Evolutionary conservation across 2,797 vertebrate genomes (phyloP).

Genomic region (Gobio occitaniae): DNA sequence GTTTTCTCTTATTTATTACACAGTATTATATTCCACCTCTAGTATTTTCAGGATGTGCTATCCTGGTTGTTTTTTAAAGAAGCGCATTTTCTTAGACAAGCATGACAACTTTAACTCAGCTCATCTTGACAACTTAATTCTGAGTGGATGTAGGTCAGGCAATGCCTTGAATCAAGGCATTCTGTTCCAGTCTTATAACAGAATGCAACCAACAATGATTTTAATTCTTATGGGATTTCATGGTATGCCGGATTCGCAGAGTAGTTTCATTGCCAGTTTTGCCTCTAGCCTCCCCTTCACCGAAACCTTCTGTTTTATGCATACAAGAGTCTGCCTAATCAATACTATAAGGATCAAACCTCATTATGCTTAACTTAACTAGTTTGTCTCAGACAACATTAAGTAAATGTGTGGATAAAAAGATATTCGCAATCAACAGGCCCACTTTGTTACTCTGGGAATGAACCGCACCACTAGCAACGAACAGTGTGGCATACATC

Average conservation of each 20-base stretch:
- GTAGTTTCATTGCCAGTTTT: slow-evolving; percentile 1
- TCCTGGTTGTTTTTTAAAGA: not conserved
- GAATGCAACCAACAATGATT: not conserved
- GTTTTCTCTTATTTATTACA: not conserved
- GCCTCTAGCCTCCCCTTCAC: not conserved
- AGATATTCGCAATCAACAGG: not conserved
- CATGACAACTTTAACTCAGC: not conserved
- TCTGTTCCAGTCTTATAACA: not conserved
- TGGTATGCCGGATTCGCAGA: not conserved
- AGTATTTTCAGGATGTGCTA: not conserved
- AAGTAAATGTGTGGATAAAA: not conserved
- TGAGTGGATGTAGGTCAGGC: not conserved
- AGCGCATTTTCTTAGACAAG: not conserved
- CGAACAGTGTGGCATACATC: slow-evolving; percentile 13
- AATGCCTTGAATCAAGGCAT: not conserved
- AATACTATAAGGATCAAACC: slow-evolving; percentile 10
- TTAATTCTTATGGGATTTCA: not conserved
- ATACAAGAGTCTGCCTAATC: slow-evolving; percentile 5
- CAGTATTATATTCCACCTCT: not conserved
- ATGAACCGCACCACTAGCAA: not conserved
- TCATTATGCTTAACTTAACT: slow-evolving; percentile 6
- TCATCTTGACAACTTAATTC: not conserved
- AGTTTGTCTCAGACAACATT: slow-evolving; percentile 6
- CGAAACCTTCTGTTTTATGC: not conserved
- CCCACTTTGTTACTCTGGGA: not conserved